These are phyloP conservation scores for Magallana gigas DNA, from an alignment of 1,140 invertebrate genomes.

Conservation along the genomic window DNA sequence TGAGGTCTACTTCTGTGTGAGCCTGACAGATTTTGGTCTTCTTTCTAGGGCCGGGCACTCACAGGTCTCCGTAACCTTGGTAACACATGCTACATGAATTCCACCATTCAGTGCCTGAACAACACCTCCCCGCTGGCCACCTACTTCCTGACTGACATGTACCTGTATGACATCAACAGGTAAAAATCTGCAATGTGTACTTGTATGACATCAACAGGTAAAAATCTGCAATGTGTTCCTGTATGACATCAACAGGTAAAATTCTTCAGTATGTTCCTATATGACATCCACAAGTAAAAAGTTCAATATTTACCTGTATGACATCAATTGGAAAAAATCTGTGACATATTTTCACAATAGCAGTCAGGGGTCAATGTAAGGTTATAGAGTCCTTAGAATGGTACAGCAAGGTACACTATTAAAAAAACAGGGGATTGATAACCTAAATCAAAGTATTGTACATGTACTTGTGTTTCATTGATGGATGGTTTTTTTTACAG, in stretches of 20 bases:
- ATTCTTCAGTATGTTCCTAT: conserved; percentile 55
- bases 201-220: conserved; percentile 75
- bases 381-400: no score
- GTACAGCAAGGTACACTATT: no score
- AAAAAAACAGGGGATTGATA: no score
- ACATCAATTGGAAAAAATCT: conserved; percentile 75
- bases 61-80: conserved; percentile 86
- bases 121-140: conserved; percentile 84
- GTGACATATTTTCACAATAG: conserved; percentile 57
- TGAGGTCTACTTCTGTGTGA: no score
- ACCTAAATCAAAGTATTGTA: no score
- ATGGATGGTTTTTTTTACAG: conserved; percentile 47
- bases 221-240: conserved; percentile 64
- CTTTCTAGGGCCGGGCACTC: conserved; percentile 83
- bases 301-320: conserved; percentile 65
- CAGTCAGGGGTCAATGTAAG: no score
- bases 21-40: background rate
- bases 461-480: background rate
- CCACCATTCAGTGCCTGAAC: conserved; percentile 84
- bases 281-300: conserved; percentile 76
- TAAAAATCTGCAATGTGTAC: conserved; percentile 62
- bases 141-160: conserved; percentile 84
- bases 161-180: conserved; percentile 75
- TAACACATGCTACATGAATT: conserved; percentile 88
- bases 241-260: conserved; percentile 76